Percentiles rank a stretch among this genome's conserved stretches.
These are phyloP conservation scores for Pitangus sulphuratus DNA, from an alignment of 2,797 vertebrate genomes.

Conservation along the genomic window DNA sequence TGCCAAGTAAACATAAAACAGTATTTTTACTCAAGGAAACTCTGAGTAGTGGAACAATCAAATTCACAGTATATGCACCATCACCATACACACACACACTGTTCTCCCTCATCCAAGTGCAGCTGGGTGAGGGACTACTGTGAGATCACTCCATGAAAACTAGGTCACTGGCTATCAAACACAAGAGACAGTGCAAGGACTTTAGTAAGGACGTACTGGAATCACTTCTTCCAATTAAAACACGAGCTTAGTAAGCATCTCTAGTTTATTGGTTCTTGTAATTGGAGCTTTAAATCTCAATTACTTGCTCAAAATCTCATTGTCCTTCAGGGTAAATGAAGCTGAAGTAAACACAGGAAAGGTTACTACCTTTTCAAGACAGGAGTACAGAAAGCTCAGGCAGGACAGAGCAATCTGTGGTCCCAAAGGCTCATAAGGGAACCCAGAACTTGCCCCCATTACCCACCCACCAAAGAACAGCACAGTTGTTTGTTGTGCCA, in stretches of 20 bases:
- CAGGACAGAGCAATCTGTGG: not conserved
- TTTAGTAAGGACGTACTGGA: slow-evolving; percentile 1
- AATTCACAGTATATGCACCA: not conserved
- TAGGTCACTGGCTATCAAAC: not conserved
- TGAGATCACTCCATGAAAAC: not conserved
- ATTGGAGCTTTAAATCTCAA: slow-evolving; percentile 17
- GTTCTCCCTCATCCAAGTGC: not conserved
- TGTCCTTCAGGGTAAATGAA: not conserved
- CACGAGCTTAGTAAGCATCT: not conserved
- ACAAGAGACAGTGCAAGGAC: not conserved
- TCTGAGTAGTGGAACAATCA: not conserved
- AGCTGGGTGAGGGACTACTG: not conserved
- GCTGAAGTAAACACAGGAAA: not conserved
- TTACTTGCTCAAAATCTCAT: slow-evolving; percentile 9
- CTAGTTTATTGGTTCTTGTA: not conserved
- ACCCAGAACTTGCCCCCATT: not conserved
- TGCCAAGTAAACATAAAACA: not conserved
- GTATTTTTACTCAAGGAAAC: not conserved
- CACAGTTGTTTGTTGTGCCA: not conserved
- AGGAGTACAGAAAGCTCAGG: not conserved
- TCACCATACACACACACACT: not conserved
- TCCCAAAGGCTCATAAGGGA: not conserved
- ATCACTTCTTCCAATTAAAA: slow-evolving; percentile 11
- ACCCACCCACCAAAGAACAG: not conserved
- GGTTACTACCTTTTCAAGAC: not conserved